Evolutionary conservation across 2,797 vertebrate genomes (phyloP).

Genomic region (Onychomys torridus): DNA sequence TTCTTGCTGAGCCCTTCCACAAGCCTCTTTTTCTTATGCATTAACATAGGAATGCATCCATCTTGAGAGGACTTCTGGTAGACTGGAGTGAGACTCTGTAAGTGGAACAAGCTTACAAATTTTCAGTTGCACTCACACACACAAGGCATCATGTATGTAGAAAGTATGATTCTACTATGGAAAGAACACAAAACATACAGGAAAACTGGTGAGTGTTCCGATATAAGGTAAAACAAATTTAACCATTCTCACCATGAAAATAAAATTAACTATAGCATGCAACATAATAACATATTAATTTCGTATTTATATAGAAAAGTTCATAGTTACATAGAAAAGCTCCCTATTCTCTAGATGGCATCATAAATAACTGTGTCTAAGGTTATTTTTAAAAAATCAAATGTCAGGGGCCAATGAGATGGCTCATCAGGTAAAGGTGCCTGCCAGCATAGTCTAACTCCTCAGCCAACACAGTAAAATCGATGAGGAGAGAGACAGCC

Average conservation of each 20-base stretch:
- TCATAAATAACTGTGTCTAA: not conserved
- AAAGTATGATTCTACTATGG: not conserved
- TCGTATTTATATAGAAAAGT: not conserved
- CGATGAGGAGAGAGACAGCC: not conserved
- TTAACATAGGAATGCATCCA: conserved; percentile 10
- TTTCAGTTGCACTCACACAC: not conserved
- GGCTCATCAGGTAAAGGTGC: not conserved
- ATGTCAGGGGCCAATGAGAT: not conserved
- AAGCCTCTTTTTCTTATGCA: not conserved
- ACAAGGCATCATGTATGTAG: not conserved
- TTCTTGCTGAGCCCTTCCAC: not conserved
- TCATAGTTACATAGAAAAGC: not conserved
- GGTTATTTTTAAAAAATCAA: not conserved
- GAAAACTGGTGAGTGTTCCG: conserved; percentile 29
- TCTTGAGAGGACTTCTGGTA: conserved; percentile 33
- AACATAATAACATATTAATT: conserved; percentile 49
- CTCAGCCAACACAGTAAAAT: not conserved
- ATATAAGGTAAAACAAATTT: conserved; percentile 60
- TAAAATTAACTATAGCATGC: conserved; percentile 48
- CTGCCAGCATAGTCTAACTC: not conserved
- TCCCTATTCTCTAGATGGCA: not conserved
- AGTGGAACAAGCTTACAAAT: conserved; percentile 41
- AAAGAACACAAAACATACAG: not conserved
- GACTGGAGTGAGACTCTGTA: conserved; percentile 52
- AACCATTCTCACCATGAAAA: conserved; percentile 33